Conservation (phyloP, 2,797 vertebrate genomes). For the Zalophus californianus region DNA sequence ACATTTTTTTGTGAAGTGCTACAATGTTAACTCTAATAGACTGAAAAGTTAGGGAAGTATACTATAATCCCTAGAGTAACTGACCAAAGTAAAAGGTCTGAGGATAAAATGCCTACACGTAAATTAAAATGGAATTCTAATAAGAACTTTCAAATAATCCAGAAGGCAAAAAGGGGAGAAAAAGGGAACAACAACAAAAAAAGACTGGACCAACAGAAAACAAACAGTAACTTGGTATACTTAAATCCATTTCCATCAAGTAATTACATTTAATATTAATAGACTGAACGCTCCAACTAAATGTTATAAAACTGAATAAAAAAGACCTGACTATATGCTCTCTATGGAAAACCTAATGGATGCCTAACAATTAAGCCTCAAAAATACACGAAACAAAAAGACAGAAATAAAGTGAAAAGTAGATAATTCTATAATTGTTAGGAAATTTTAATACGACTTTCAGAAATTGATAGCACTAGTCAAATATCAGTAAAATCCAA, state of each 20-base stretch:
- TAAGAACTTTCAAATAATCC: constrained; percentile 8
- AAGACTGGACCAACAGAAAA: neutral
- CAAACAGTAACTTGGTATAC: neutral
- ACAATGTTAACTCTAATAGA: neutral
- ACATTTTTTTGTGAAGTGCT: neutral
- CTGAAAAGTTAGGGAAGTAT: neutral
- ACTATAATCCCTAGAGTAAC: neutral
- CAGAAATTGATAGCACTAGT: neutral
- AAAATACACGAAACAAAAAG: neutral
- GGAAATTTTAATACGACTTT: constrained; percentile 20
- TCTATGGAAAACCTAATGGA: neutral
- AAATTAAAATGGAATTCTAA: constrained; percentile 8
- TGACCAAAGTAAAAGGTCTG: neutral
- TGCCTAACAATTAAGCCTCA: neutral
- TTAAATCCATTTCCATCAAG: neutral
- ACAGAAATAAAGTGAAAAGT: neutral
- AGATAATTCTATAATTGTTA: neutral
- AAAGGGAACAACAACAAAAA: neutral
- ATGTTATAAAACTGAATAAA: neutral
- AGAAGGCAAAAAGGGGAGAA: neutral
- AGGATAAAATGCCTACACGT: neutral
- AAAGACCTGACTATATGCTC: neutral
- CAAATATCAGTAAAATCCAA: neutral
- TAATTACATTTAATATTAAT: constrained; percentile 42
- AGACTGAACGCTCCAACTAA: neutral